A percentile compares a stretch with the other conserved stretches of the same genome.
phyloP scores from a whole-genome alignment of 2,888 invertebrate species.

The Harpagoxenus sublaevis region DNA sequence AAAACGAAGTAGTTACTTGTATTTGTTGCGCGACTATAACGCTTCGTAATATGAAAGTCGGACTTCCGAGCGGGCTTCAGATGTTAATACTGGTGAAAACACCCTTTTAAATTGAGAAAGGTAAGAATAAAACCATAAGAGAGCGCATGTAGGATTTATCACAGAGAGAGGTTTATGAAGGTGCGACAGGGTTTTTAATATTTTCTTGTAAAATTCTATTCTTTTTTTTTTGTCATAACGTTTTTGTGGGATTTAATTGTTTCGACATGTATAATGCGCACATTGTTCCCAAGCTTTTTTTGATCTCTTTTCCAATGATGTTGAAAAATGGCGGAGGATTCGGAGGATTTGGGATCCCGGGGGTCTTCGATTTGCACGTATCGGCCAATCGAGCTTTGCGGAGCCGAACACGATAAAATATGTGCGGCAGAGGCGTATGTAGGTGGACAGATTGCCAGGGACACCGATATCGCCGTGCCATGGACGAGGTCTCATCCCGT shows the following conservation, averaged over 20 bases:
- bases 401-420: conserved; percentile 25
- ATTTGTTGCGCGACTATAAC: background rate
- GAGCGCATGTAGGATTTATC: background rate
- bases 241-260: background rate
- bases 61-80: background rate
- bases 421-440: conserved; percentile 23
- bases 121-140: background rate
- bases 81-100: background rate
- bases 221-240: background rate
- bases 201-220: background rate
- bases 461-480: conserved; percentile 37
- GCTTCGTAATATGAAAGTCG: background rate
- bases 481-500: background rate
- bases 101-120: background rate
- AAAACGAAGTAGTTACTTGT: background rate
- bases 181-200: background rate
- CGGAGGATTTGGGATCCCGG: background rate
- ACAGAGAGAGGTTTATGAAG: background rate
- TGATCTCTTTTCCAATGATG: background rate
- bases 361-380: background rate
- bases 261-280: background rate
- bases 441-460: conserved; percentile 57
- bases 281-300: background rate
- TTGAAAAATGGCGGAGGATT: background rate
- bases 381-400: background rate